These are phyloP conservation scores for Holotrichia oblita DNA, from an alignment of 1,140 invertebrate species.

Conservation along the genomic window DNA sequence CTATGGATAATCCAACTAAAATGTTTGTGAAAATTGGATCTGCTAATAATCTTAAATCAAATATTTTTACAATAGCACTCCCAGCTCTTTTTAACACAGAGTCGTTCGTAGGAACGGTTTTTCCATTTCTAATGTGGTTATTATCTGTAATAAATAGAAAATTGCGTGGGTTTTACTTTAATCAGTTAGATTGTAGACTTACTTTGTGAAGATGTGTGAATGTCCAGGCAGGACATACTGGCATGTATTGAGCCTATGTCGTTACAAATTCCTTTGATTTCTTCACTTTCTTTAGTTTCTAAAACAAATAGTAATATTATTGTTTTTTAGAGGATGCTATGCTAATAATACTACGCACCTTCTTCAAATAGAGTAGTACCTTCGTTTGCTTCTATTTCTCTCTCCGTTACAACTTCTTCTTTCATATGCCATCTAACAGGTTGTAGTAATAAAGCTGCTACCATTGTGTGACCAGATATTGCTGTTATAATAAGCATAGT, in stretches of 20 bases:
- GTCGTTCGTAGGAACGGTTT: background rate
- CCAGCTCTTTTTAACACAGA: background rate
- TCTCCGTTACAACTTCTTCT: background rate
- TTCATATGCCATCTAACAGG: conserved; percentile 37
- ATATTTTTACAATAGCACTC: background rate
- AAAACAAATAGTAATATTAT: background rate
- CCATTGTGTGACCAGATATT: background rate
- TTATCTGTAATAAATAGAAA: background rate
- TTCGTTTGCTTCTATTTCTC: background rate
- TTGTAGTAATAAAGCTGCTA: conserved; percentile 24
- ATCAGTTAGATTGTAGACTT: background rate
- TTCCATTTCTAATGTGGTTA: background rate
- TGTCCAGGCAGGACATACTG: background rate
- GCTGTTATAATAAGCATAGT: conserved; percentile 24
- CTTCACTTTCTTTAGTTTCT: background rate
- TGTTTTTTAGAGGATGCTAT: background rate
- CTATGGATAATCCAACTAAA: conserved; percentile 73
- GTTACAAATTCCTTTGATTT: background rate
- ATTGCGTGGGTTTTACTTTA: background rate
- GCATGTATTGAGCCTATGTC: conserved; percentile 1
- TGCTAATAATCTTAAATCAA: conserved; percentile 1
- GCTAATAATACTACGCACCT: background rate
- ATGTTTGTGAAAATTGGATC: conserved; percentile 69
- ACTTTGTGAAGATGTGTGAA: background rate
- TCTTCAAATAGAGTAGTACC: conserved; percentile 3